Evolutionary conservation across 2,888 invertebrate genomes (phyloP), one percentile per base, ranked within the genome.

Genomic region (Apoda limacodes): DNA sequence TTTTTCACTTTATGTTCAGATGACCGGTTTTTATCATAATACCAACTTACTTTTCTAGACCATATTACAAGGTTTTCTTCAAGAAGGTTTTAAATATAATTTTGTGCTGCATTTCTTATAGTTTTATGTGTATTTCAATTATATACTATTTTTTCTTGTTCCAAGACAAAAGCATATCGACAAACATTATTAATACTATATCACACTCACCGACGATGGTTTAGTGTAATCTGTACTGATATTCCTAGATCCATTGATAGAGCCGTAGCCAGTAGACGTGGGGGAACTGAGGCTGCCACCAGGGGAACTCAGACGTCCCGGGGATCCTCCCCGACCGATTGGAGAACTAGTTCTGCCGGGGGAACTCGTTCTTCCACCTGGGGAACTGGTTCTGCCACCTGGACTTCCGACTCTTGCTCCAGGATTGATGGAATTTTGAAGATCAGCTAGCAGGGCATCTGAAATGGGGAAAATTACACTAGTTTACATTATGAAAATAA

Each of bases 361-460:
- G 3, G 67, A 67, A n/a, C 52, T 63, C n/a, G 67, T 65, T 5
- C 78, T 39, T 5, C 67, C 84, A 10, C 93, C 90, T 0, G 74
- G 74, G 1, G 66, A 82, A 43, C 57, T 58, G 38, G 60, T 65
- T 25, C 72, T 49, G 13, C 60, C 67, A 4, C 61, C 63, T 10
- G 76, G 72, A 39, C 71, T 71, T 41, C 70, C 68, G 4, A 83
- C 83, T 3, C 84, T 58, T 30, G 62, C 83, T 28, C 93, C 90
- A 25, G 80, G 80, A 53, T 80, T 78, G 47, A 95, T 92, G 6
- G 97, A 97, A 56, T 95, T 95, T 76, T 98, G 97, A 35, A 98
- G 85, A 66, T 98, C 98, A 35, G 96, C 96, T 57, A 98, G 85
- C 46, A 98, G 83, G 39, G 97, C 96, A 85, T 98, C 98, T 98